Evolutionary conservation across 2,113 vertebrate species (phyloP).

Genomic region (Copsychus sechellarum): DNA sequence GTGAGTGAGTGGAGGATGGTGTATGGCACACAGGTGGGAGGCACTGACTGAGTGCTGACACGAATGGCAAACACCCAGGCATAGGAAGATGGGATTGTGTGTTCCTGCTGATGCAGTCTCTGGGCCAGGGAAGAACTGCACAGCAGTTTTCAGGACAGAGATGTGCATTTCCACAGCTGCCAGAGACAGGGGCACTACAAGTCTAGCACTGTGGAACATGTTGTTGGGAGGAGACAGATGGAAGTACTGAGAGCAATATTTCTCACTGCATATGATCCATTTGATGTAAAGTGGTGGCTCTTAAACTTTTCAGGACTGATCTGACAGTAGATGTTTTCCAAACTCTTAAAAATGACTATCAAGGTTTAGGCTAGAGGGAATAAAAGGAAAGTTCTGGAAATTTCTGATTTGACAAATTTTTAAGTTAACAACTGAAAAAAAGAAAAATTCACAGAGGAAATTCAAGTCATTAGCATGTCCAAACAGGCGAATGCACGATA

Average conservation of each 20-base stretch:
- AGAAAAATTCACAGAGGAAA: background rate
- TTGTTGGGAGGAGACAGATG: background rate
- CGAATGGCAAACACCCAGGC: accelerated
- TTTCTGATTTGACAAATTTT: background rate
- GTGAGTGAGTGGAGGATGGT: background rate
- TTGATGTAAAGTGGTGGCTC: background rate
- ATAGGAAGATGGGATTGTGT: background rate
- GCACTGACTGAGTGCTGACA: background rate
- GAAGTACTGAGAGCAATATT: background rate
- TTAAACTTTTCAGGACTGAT: background rate
- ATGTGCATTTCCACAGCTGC: background rate
- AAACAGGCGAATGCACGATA: slow-evolving; percentile 34
- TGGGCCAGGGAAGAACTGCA: background rate
- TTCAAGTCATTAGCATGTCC: background rate
- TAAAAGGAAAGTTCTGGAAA: background rate
- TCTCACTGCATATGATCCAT: background rate
- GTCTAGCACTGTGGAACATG: background rate
- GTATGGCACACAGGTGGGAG: background rate
- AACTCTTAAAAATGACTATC: background rate
- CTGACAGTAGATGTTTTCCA: background rate
- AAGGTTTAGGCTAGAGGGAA: background rate
- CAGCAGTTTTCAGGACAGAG: background rate
- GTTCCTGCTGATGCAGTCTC: background rate
- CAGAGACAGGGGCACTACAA: background rate
- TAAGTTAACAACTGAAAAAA: background rate